Evolutionary conservation across 1,140 invertebrate genomes (phyloP).

Genomic region (Megathymus violae): DNA sequence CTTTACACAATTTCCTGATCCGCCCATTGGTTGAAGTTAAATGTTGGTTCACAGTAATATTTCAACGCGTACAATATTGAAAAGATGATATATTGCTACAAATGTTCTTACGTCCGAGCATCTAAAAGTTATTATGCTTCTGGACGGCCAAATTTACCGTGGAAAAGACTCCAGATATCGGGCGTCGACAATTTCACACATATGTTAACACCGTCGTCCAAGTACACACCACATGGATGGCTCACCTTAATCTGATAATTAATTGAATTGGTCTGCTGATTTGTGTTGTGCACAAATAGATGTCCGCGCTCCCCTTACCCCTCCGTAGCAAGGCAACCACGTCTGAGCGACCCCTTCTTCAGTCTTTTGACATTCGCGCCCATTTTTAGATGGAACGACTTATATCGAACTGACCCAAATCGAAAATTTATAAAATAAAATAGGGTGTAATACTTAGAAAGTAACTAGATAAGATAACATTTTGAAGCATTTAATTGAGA

Average conservation of each 20-base stretch:
- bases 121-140: conserved; percentile 23
- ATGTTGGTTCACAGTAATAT: conserved; percentile 9
- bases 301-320: conserved; percentile 56
- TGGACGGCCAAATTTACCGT: conserved; percentile 42
- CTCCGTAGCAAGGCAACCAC: conserved; percentile 54
- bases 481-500: conserved; percentile 52
- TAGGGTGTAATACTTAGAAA: conserved; percentile 57
- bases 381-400: conserved; percentile 79
- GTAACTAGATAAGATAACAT: conserved; percentile 39
- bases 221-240: conserved; percentile 65
- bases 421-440: conserved; percentile 50
- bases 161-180: conserved; percentile 48
- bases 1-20: conserved; percentile 10
- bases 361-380: conserved; percentile 82
- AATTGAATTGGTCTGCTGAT: conserved; percentile 82
- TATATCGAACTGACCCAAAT: conserved; percentile 62
- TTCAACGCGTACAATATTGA: not conserved
- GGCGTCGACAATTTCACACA: conserved; percentile 55
- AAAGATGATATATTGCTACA: conserved; percentile 30
- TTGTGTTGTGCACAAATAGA: conserved; percentile 82
- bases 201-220: conserved; percentile 60
- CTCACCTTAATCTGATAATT: conserved; percentile 84
- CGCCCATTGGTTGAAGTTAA: conserved; percentile 13
- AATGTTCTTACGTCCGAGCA: conserved; percentile 13
- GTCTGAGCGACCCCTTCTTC: conserved; percentile 65